Conservation (phyloP, 2,888 invertebrate species). For the Cephus pulcher region DNA sequence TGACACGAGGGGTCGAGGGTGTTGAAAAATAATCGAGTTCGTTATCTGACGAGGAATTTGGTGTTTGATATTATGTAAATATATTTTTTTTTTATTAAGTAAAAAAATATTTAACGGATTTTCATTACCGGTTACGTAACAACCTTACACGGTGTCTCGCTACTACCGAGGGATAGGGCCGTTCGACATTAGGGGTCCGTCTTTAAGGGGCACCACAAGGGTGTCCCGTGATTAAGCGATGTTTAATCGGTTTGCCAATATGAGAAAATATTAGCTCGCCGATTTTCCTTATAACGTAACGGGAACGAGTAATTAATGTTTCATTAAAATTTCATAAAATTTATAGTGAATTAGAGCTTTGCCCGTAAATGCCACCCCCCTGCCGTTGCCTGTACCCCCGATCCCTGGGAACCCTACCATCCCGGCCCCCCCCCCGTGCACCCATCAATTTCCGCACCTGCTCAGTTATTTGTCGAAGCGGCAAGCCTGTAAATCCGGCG, state of each 20-base stretch:
- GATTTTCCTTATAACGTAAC: neutral
- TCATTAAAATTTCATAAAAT: constrained; percentile 25
- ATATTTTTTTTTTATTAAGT: no score
- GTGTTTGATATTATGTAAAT: no score
- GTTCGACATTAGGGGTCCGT: constrained; percentile 2
- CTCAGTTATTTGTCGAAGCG: no score
- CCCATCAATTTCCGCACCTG: no score
- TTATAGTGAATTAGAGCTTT: constrained; percentile 17
- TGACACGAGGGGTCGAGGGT: neutral
- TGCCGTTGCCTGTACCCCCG: no score
- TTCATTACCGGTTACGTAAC: constrained; percentile 31
- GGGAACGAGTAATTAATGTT: constrained; percentile 23
- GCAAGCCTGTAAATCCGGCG: no score
- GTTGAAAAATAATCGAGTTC: neutral
- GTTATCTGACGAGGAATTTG: neutral
- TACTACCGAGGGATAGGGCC: neutral
- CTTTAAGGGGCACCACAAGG: neutral
- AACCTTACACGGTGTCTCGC: constrained; percentile 11
- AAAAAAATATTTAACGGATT: neutral
- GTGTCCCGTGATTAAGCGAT: constrained; percentile 18
- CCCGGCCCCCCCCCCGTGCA: no score
- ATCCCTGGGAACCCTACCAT: no score
- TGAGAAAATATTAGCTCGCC: constrained; percentile 22
- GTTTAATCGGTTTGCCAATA: constrained; percentile 31
- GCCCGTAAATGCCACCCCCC: no score